Evolutionary conservation across 2,888 invertebrate species (phyloP), one percentile per base, ranked within the genome.

Genomic region (Cataglyphis livida): DNA sequence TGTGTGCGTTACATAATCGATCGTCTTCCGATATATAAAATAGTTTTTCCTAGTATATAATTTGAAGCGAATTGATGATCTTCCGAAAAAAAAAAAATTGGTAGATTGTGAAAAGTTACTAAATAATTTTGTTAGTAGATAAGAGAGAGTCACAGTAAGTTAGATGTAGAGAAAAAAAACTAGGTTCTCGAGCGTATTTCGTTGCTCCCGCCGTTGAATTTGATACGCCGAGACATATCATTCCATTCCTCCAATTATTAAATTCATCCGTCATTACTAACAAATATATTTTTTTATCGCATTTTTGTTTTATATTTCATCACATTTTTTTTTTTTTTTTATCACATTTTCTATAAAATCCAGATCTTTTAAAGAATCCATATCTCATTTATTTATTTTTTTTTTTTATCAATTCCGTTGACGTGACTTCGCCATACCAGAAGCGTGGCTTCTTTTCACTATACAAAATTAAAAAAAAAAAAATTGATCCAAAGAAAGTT

Each of bases 71-170:
- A 6, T 28, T 28, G 5, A 59, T 9, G 25, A 41, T 25, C n/a
- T n/a, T 51, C n/a, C n/a, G 41, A 57, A n/a, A 6, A 35, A 35
- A 25, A 25, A 71, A 35, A 41, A 38, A 25, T 59, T 59, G n/a
- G 4, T 64, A 61, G 6, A 21, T 32, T 21, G 51, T 21, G n/a
- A 18, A n/a, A 66, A 65, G 41, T 41, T 68, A 68, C 48, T 68
- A 41, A 66, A 25, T 51, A 68, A 68, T 48, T 68, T 51, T n/a
- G 18, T 18, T 66, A 41, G 41, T 65, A 65, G 44, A n/a, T 44
- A 44, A 48, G 9, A 48, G 48, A 48, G 1, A 9, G 0, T 62
- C 18, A 28, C 18, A 28, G 18, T 66, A 28, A 32, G 32, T 28
- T 66, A 66, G 44, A 18, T n/a, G 6, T 48, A 48, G 18, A 48